Evolutionary conservation across 2,113 vertebrate genomes (phyloP).

Genomic region (Myodes glareolus): DNA sequence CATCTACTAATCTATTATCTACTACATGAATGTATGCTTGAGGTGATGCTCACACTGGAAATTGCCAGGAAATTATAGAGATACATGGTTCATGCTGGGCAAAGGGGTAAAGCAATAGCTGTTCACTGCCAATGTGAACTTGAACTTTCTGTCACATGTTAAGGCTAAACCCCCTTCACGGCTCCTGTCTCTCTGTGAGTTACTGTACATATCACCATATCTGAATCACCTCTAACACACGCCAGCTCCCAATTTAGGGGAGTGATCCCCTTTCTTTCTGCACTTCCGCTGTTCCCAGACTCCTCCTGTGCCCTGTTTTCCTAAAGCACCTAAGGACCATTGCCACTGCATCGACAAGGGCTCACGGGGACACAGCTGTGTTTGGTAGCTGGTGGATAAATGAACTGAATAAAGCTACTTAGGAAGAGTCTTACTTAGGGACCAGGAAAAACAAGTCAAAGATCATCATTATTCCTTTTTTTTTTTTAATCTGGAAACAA

Average conservation of each 20-base stretch:
- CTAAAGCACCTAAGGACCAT: neutral
- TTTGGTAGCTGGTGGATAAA: neutral
- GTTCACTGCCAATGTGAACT: neutral
- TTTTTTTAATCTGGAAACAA: neutral
- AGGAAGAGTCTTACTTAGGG: neutral
- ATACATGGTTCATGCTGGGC: neutral
- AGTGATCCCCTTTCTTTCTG: neutral
- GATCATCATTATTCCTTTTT: neutral
- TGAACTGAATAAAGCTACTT: neutral
- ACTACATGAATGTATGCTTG: neutral
- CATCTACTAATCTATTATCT: neutral
- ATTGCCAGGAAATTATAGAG: conserved; percentile 6
- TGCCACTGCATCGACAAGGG: neutral
- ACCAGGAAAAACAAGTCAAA: neutral
- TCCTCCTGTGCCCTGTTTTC: neutral
- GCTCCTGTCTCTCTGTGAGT: no score
- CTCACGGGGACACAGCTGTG: neutral
- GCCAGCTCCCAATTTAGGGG: neutral
- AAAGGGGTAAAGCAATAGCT: neutral
- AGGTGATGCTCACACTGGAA: neutral
- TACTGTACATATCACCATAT: neutral
- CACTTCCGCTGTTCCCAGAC: neutral
- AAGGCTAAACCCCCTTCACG: neutral
- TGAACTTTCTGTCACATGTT: neutral
- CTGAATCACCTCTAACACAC: neutral